These are phyloP conservation scores for Thaleichthys pacificus DNA, from an alignment of 2,797 vertebrate genomes.

Conservation along the genomic window DNA sequence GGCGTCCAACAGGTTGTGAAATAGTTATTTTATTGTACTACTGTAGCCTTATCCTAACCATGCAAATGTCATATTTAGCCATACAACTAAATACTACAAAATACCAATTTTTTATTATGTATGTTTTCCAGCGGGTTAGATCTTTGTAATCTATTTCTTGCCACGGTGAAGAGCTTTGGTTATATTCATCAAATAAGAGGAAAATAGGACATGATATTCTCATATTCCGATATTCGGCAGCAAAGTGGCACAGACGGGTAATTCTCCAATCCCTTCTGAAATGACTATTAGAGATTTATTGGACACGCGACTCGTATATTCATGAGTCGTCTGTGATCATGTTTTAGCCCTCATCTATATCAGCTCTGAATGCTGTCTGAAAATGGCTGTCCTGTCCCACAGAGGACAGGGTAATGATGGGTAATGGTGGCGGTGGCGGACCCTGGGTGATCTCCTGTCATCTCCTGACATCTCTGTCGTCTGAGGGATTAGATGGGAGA, in stretches of 20 bases:
- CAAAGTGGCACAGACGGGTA: conserved; percentile 40
- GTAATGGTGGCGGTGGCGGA: conserved; percentile 61
- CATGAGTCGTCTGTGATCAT: conserved; percentile 53
- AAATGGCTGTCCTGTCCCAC: conserved; percentile 58
- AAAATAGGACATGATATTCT: background rate
- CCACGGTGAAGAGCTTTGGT: background rate
- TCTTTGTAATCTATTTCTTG: background rate
- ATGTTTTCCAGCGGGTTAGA: too few species aligned
- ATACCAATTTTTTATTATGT: too few species aligned
- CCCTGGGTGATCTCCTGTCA: conserved; percentile 65
- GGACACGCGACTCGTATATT: conserved; percentile 45
- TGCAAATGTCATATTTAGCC: too few species aligned
- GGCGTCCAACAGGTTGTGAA: background rate
- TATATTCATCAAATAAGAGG: background rate
- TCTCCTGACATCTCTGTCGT: conserved; percentile 52
- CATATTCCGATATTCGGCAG: conserved; percentile 26
- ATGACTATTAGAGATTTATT: conserved; percentile 45
- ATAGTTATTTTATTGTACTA: background rate
- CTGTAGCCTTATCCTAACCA: too few species aligned
- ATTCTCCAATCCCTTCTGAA: conserved; percentile 42
- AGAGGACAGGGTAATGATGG: conserved; percentile 57
- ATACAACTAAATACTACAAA: too few species aligned
- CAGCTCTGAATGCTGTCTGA: conserved; percentile 27
- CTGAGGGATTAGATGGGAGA: conserved; percentile 34
- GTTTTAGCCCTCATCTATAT: conserved; percentile 36